Evolutionary conservation across 2,797 vertebrate species (phyloP), one percentile per base, ranked within the genome.

Genomic region (Meriones psammophilus): DNA sequence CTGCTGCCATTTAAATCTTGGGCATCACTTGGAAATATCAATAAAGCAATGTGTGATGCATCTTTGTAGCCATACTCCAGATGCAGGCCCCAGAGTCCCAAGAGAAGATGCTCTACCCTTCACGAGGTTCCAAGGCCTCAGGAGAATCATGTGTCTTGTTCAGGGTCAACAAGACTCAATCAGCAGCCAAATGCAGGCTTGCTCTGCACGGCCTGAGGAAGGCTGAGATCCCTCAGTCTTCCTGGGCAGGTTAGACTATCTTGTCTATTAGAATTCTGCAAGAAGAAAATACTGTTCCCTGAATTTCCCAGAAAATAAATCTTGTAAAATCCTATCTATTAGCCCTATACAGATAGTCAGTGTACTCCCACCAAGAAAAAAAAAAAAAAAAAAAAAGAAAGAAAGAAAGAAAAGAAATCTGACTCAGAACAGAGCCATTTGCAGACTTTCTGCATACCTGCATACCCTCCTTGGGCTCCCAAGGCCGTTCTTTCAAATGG

Each of bases 131-230:
- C 84, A 78, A 79, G 50, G 62, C 79, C 81, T 96, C 93, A 97
- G 58, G 96, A 90, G 97, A 98, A 68, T 71, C 81, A 13, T n/a
- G 14, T 96, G 91, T 96, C 97, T 98, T 97, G 92, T 88, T 98
- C 94, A 98, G 98, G 97, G 98, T 98, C 92, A 94, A 85, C 1
- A 84, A 96, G 95, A 96, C 94, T 92, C 68, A 0, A 1, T 80
- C 78, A 83, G 88, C 95, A 95, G 94, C 91, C 97, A 94, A 42
- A 68, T 33, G 69, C 28, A 26, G 30, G 71, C 58, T 93, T 93
- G 76, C 77, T 97, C 39, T 56, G 54, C 18, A n/a, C n/a, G 58
- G 46, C 33, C 68, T 93, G 66, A 6, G 26, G 26, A 88, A 79
- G 80, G n/a, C 69, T 68, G 30, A 74, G 80, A 94, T 81, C 77